Evolutionary conservation across 2,113 vertebrate species (phyloP).

Genomic region (Lophochroa leadbeateri): DNA sequence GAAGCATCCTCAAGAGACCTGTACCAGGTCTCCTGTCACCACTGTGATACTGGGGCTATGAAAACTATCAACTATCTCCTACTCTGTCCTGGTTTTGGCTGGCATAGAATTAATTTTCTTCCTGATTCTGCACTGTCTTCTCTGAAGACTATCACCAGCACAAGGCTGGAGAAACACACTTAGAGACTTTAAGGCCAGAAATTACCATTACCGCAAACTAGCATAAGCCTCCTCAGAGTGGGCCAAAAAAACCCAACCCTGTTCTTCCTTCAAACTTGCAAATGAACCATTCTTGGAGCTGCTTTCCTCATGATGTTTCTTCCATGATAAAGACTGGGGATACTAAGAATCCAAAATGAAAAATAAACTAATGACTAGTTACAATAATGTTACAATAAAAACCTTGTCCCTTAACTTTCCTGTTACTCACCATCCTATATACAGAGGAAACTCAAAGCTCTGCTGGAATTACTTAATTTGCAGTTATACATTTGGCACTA

Average conservation of each 20-base stretch:
- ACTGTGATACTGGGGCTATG: background rate
- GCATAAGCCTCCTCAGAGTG: background rate
- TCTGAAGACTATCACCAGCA: background rate
- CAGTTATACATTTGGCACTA: background rate
- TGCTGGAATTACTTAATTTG: background rate
- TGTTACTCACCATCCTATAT: background rate
- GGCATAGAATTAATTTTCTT: background rate
- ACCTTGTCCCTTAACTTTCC: background rate
- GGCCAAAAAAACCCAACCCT: background rate
- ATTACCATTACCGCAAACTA: background rate
- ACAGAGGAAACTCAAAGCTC: background rate
- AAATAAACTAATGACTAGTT: background rate
- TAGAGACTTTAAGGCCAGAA: background rate
- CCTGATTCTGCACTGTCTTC: background rate
- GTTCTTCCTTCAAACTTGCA: background rate
- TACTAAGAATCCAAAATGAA: background rate
- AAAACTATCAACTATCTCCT: background rate
- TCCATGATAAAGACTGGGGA: background rate
- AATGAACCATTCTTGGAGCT: background rate
- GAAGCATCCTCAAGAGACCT: background rate
- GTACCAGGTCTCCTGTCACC: background rate
- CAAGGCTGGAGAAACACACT: background rate
- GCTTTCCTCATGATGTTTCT: background rate
- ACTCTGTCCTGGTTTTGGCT: background rate
- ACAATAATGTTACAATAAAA: background rate